Conservation (phyloP, 1,140 invertebrate genomes). For the Lycorma delicatula region DNA sequence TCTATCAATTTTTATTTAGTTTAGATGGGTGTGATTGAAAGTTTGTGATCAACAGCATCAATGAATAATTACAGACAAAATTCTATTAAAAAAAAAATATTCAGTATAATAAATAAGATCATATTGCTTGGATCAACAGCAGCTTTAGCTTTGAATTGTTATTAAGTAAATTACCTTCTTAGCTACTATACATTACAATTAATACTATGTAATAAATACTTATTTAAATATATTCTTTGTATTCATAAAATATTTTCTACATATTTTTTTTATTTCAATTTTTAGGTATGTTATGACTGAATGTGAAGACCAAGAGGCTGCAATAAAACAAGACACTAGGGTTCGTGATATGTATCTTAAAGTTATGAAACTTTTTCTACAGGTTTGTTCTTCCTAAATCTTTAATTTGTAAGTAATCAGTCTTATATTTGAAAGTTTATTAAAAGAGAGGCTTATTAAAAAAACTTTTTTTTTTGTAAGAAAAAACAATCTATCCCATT, state of each 20-base stretch:
- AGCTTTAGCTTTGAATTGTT: too few relatives aligned
- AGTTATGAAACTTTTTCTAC: slow-evolving; percentile 81
- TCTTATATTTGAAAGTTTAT: not conserved
- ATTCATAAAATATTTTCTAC: not conserved
- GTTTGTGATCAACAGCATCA: too few relatives aligned
- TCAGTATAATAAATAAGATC: too few relatives aligned
- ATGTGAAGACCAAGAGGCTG: slow-evolving; percentile 63
- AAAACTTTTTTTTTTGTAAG: not conserved
- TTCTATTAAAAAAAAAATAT: too few relatives aligned
- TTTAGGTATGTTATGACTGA: slow-evolving; percentile 80
- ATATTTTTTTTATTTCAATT: not conserved
- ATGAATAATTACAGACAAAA: too few relatives aligned
- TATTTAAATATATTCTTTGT: slow-evolving; percentile 12
- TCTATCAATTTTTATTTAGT: too few relatives aligned
- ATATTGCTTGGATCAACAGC: too few relatives aligned
- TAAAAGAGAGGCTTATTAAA: not conserved
- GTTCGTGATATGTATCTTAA: slow-evolving; percentile 79
- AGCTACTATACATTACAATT: too few relatives aligned
- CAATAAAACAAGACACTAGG: slow-evolving; percentile 60
- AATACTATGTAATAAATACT: too few relatives aligned
- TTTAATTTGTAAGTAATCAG: not conserved
- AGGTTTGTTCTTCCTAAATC: too few relatives aligned
- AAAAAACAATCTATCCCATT: not conserved
- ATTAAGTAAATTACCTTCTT: too few relatives aligned
- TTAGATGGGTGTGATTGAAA: too few relatives aligned